These are phyloP conservation scores for Tenualosa thibaudeaui DNA, from an alignment of 2,797 vertebrate genomes.

Conservation along the genomic window DNA sequence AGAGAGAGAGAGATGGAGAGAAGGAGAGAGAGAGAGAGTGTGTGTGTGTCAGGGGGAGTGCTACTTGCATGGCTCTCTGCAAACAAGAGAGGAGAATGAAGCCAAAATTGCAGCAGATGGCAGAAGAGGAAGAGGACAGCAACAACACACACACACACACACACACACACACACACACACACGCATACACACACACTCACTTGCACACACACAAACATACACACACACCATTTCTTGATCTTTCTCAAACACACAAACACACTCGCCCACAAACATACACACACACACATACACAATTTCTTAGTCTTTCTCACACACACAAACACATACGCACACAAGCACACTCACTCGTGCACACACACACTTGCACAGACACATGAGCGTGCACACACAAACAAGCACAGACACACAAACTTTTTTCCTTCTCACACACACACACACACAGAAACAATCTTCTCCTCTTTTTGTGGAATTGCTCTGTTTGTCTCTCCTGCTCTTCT, in stretches of 20 bases:
- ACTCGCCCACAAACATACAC: neutral
- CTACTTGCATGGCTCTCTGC: neutral
- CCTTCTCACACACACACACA: neutral
- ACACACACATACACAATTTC: neutral
- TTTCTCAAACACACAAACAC: constrained; percentile 7
- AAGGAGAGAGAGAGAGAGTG: neutral
- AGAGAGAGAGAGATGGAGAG: neutral
- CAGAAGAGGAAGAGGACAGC: neutral
- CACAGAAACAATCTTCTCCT: too few species aligned
- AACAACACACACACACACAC: neutral
- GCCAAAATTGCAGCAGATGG: constrained; percentile 6
- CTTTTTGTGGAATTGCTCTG: too few species aligned
- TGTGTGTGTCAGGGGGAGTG: neutral
- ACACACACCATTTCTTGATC: neutral
- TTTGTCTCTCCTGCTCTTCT: too few species aligned
- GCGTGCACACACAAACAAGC: neutral
- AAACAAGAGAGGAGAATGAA: neutral
- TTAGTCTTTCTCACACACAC: too few species aligned
- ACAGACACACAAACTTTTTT: neutral
- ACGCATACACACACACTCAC: neutral
- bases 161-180: neutral
- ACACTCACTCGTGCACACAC: neutral
- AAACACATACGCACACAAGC: neutral
- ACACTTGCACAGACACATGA: neutral
- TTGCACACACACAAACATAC: too few species aligned